A percentile compares a stretch with the other conserved stretches of the same genome.
phyloP scores from a whole-genome alignment of 2,113 vertebrate genomes.

The Sakesphorus luctuosus region DNA sequence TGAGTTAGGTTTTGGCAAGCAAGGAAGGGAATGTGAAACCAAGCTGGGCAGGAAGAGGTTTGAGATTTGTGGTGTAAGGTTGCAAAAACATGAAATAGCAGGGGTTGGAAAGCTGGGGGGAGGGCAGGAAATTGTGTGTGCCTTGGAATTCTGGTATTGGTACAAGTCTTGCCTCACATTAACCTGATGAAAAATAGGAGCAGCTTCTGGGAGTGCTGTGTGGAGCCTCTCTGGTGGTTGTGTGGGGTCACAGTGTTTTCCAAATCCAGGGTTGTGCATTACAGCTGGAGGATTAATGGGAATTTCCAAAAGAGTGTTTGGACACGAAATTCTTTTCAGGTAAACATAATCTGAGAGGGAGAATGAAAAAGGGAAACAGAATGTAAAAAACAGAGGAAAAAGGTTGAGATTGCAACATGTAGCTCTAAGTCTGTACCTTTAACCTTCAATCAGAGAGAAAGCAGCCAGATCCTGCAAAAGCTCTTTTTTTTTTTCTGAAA shows the following conservation, averaged over 20 bases:
- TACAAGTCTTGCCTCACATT: fast-evolving
- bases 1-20: neutral
- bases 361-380: neutral
- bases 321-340: neutral
- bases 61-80: neutral
- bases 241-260: neutral
- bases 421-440: neutral
- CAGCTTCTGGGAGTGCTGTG: neutral
- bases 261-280: neutral
- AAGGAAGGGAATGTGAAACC: neutral
- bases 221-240: neutral
- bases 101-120: neutral
- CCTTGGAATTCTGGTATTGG: neutral
- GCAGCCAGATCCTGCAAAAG: neutral
- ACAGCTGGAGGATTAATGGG: neutral
- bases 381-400: neutral
- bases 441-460: neutral
- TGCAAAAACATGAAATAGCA: neutral
- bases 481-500: neutral
- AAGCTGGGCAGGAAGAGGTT: neutral
- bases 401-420: fast-evolving
- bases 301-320: neutral
- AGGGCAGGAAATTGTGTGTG: neutral
- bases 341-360: neutral
- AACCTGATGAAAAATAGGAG: fast-evolving